Evolutionary conservation across 2,888 invertebrate species (phyloP), one percentile per base, ranked within the genome.

Genomic region (Caenorhabditis macrosperma): DNA sequence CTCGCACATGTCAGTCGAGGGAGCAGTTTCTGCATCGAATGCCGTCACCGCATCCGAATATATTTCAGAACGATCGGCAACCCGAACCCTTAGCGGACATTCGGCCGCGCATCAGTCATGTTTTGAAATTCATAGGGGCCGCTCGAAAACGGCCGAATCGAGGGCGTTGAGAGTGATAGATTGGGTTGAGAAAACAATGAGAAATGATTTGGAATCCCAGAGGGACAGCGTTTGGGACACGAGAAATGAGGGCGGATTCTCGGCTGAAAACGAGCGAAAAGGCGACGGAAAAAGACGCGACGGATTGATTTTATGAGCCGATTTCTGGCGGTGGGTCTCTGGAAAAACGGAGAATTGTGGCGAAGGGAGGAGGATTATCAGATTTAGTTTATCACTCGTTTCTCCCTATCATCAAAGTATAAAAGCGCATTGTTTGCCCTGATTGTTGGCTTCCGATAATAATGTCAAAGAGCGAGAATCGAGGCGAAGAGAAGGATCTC

Each of bases 1-100:
- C 59, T 46, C 44, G 38, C 46, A 57, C 57, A 57, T 68, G 68
- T 69, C 69, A 60, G 35, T 57, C 22, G 46, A 41, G 57, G 26
- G 52, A 52, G 50, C 26, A 15, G 24, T 10, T 50, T 24, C 15
- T 50, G 10, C 26, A 24, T 22, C 26, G 1, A 17, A 50, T 50
- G 50, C 15, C 50, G 26, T 50, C 50, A 50, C 26, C 12, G 3
- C 4, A 4, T 17, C 46, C 17, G 50, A 50, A 50, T 44, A 17
- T 17, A 17, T 44, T 44, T 44, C 44, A 44, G 44, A 17, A 44
- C 5, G 44, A 44, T 17, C 9, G 17, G 38, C 12, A 15, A 9
- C 3, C 12, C 9, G 44, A 44, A 44, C 44, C 44, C 44, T 44
- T 44, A n/a, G 44, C 44, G 44, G 44, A 17, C 44, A 44, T 9